Base-by-base conservation (phyloP, 2,888 invertebrate species). In the Drosophila cognata region DNA sequence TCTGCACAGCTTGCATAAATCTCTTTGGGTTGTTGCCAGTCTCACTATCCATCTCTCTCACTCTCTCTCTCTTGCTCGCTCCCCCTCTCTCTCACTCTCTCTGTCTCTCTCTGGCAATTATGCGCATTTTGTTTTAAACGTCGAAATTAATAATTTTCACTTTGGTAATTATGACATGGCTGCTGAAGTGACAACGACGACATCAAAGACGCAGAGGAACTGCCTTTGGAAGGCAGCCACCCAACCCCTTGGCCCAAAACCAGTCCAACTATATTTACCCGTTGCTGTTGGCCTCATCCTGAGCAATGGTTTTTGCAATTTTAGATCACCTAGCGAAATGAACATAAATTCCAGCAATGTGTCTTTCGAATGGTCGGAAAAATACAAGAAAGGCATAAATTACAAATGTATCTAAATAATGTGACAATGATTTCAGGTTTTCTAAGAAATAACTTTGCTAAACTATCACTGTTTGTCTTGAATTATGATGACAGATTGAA, bases 81-180 rank as follows among this genome's bases (percentile, higher is more conserved):
- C 36, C 13, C 13, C 1, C 35, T 6, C 11, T 13, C 10, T 3
- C 28, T n/a, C 11, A 8, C 3, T 55, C 13, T 35, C 16, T 55
- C 51, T 67, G 28, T 70, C 31, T 65, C 70, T 50, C 75, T 76
- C 79, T 81, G 70, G 81, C 90, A 88, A 91, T 88, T 88, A 88
- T 88, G 89, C 86, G 81, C 89, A 82, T 88, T 88, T 88, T 88
- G 87, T 91, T 88, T 88, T 90, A 91, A 91, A 90, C 72, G 90
- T 91, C 88, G 72, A 90, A 91, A 88, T 88, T 88, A 88, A 91
- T 88, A 91, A 90, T 91, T 88, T 91, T 91, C 89, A 86, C 88
- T 87, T 86, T 91, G 84, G 84, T 91, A 91, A 88, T 88, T 88
- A 91, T 91, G 88, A 91, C 90, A 90, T 79, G 74, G 65, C 75